Percentiles rank a stretch among this genome's conserved stretches.
These are phyloP conservation scores for Timema podura DNA, from an alignment of 2,888 invertebrate species.

Conservation along the genomic window DNA sequence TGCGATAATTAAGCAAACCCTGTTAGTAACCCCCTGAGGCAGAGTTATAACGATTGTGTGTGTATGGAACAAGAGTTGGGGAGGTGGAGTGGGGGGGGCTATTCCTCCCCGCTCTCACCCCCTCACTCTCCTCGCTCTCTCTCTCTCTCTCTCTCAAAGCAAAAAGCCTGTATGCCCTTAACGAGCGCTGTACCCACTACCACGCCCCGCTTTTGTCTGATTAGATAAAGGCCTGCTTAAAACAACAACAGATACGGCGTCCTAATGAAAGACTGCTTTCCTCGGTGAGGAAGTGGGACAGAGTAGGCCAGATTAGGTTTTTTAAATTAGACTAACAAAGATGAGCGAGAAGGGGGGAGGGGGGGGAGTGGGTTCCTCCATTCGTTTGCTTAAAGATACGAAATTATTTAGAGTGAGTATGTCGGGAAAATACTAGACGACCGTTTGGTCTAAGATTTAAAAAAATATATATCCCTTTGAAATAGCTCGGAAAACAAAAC, in stretches of 20 bases:
- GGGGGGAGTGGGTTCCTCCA: too few relatives aligned
- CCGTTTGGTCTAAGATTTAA: too few relatives aligned
- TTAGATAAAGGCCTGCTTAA: constrained; percentile 50
- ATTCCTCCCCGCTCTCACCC: constrained; percentile 20
- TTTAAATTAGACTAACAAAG: constrained; percentile 9
- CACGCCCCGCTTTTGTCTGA: constrained; percentile 43
- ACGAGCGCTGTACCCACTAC: constrained; percentile 28
- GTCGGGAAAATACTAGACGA: too few relatives aligned
- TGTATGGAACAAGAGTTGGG: constrained; percentile 11
- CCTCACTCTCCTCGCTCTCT: background rate
- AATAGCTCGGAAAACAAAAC: too few relatives aligned
- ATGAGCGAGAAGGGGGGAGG: too few relatives aligned
- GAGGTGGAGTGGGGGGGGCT: background rate
- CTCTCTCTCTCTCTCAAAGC: constrained; percentile 9
- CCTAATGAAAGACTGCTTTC: constrained; percentile 43
- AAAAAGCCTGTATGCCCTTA: constrained; percentile 28
- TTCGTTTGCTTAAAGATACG: too few relatives aligned
- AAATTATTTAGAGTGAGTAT: too few relatives aligned
- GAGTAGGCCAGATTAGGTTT: constrained; percentile 12
- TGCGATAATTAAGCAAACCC: constrained; percentile 45
- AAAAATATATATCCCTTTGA: too few relatives aligned
- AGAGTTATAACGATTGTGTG: constrained; percentile 32
- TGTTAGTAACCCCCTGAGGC: constrained; percentile 39
- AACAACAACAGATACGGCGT: constrained; percentile 49
- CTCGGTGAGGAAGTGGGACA: background rate